phyloP scores from a whole-genome alignment of 2,113 vertebrate species.

The Euleptes europaea region DNA sequence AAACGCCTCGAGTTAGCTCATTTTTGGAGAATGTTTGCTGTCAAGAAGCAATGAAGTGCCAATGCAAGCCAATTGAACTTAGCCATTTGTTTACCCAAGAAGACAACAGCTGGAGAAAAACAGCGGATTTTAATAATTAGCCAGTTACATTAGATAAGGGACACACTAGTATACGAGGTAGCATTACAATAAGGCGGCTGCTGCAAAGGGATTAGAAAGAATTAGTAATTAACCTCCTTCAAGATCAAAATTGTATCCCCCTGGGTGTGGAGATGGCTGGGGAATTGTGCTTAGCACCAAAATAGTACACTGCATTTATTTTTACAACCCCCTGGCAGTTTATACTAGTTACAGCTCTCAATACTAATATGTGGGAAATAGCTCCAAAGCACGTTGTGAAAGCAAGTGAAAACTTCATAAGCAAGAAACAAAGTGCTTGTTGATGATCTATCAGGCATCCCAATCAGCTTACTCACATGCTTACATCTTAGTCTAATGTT shows the following conservation, averaged over 20 bases:
- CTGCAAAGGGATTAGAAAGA: slow-evolving; percentile 32
- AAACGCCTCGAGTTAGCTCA: slow-evolving; percentile 54
- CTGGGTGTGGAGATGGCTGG: not conserved
- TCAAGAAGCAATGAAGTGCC: slow-evolving; percentile 73
- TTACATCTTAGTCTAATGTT: no score
- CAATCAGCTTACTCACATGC: not conserved
- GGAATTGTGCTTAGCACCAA: slow-evolving; percentile 1
- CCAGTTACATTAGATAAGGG: slow-evolving; percentile 51
- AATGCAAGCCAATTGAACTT: slow-evolving; percentile 66
- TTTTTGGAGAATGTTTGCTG: slow-evolving; percentile 63
- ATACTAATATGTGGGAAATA: not conserved
- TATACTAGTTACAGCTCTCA: not conserved
- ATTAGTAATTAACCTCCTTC: slow-evolving; percentile 57
- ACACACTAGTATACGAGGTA: slow-evolving; percentile 43
- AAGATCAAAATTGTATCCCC: slow-evolving; percentile 47
- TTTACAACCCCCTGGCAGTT: slow-evolving; percentile 26
- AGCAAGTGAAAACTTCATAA: slow-evolving; percentile 27
- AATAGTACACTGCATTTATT: slow-evolving; percentile 28
- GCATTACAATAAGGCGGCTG: slow-evolving; percentile 59
- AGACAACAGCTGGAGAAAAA: slow-evolving; percentile 70
- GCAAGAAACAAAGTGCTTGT: not conserved
- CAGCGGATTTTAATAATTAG: slow-evolving; percentile 68
- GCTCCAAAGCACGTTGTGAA: not conserved
- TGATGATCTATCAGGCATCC: not conserved
- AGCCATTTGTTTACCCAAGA: slow-evolving; percentile 67